A percentile compares a stretch with the other conserved stretches of the same genome.
phyloP scores from a whole-genome alignment of 2,888 invertebrate species.

The Antitype chi region DNA sequence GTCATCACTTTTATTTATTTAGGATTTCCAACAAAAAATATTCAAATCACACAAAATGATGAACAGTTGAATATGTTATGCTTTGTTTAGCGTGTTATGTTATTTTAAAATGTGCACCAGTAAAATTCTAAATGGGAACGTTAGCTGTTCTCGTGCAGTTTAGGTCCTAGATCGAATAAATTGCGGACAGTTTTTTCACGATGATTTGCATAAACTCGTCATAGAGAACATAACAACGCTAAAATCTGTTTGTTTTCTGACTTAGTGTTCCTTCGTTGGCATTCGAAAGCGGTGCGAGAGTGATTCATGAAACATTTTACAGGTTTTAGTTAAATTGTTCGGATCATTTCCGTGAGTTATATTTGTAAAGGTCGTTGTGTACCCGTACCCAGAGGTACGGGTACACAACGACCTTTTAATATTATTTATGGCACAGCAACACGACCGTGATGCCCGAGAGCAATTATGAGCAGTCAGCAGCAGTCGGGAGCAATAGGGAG shows the following conservation, averaged over 20 bases:
- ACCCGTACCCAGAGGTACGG: too few species aligned
- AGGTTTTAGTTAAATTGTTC: constrained; percentile 41
- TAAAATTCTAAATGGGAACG: not conserved
- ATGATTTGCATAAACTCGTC: too few species aligned
- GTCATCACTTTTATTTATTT: too few species aligned
- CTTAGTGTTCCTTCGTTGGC: too few species aligned
- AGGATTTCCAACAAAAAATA: too few species aligned
- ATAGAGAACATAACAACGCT: not conserved
- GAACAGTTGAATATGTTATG: too few species aligned
- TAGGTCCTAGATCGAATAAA: not conserved
- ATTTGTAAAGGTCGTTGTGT: not conserved
- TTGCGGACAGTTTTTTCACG: not conserved
- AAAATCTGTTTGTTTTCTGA: too few species aligned
- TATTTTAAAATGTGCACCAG: too few species aligned
- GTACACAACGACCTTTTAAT: too few species aligned
- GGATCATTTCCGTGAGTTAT: constrained; percentile 10
- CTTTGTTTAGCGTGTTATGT: too few species aligned
- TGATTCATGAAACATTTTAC: constrained; percentile 29
- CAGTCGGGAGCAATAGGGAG: not conserved
- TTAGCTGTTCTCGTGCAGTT: not conserved
- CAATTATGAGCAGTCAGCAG: not conserved
- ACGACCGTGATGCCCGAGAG: not conserved
- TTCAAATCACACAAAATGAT: too few species aligned
- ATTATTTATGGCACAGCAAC: constrained; percentile 7
- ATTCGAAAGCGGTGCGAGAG: constrained; percentile 10